Percentiles rank a stretch among this genome's conserved stretches.
Evolutionary conservation across 2,888 invertebrate genomes (phyloP).

Genomic region (Tachina grossa): DNA sequence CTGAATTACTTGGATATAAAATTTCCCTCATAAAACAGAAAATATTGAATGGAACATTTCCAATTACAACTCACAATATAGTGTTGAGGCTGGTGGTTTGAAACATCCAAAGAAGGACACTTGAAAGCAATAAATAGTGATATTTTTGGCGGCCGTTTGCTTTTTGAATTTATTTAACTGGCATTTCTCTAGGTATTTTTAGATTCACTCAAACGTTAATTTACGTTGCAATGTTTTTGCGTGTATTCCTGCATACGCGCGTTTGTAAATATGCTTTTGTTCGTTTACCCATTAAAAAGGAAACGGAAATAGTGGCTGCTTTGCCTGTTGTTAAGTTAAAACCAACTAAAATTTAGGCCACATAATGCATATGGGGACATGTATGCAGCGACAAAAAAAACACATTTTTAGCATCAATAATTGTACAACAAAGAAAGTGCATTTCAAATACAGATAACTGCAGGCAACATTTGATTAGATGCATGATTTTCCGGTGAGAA

Average conservation of each 20-base stretch:
- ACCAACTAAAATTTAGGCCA: conserved; percentile 24
- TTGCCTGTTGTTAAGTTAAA: conserved; percentile 10
- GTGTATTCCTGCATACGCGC: background rate
- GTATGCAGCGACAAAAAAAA: conserved; percentile 1
- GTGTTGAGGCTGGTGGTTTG: too few relatives aligned
- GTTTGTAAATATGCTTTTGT: background rate
- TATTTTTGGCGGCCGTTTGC: background rate
- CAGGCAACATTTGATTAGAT: conserved; percentile 5
- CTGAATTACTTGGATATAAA: too few relatives aligned
- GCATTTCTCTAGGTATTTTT: too few relatives aligned
- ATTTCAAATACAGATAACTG: background rate
- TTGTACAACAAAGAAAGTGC: conserved; percentile 17
- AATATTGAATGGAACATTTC: too few relatives aligned
- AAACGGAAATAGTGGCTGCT: conserved; percentile 48
- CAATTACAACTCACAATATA: too few relatives aligned
- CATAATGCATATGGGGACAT: conserved; percentile 43
- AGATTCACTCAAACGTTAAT: conserved; percentile 1
- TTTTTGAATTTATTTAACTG: background rate
- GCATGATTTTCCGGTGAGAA: conserved; percentile 13
- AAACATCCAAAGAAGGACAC: too few relatives aligned
- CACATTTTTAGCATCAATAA: conserved; percentile 36
- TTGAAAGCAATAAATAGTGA: too few relatives aligned
- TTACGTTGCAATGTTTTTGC: background rate
- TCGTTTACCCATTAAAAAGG: conserved; percentile 13
- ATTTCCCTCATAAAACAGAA: too few relatives aligned